Evolutionary conservation across 2,797 vertebrate species (phyloP).

Genomic region (Poecilia wingei): DNA sequence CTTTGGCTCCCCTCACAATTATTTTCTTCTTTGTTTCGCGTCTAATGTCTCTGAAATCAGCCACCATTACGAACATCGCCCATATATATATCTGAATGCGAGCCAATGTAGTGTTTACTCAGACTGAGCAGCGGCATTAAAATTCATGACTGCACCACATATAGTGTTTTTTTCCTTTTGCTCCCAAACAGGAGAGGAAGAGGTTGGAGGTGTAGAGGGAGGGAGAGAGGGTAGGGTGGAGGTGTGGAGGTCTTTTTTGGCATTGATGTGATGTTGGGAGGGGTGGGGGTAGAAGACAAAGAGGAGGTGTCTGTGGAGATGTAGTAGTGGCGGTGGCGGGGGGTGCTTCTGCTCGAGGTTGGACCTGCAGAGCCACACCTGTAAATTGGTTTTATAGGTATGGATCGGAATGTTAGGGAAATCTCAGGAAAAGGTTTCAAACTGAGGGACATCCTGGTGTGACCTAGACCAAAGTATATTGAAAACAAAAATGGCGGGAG

Average conservation of each 20-base stretch:
- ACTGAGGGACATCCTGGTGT: conserved; percentile 32
- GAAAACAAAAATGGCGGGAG: conserved; percentile 16
- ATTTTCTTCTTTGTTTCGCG: conserved; percentile 56
- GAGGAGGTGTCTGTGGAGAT: conserved; percentile 38
- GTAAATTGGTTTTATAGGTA: conserved; percentile 78
- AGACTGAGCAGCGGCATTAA: conserved; percentile 74
- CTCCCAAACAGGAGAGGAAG: conserved; percentile 29
- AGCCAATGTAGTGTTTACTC: conserved; percentile 60
- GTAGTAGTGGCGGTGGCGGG: conserved; percentile 29
- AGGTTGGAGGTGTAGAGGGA: conserved; percentile 50
- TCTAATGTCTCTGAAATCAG: conserved; percentile 31
- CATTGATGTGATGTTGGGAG: conserved; percentile 57
- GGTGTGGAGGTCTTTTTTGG: conserved; percentile 48
- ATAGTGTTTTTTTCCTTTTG: conserved; percentile 35
- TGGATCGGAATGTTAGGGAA: conserved; percentile 28
- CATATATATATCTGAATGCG: conserved; percentile 53
- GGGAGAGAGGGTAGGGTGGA: conserved; percentile 29
- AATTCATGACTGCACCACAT: conserved; percentile 75
- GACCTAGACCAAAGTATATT: conserved; percentile 30
- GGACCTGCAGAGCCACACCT: conserved; percentile 75
- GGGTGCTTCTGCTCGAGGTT: conserved; percentile 79
- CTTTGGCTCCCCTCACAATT: conserved; percentile 49
- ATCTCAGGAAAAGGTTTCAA: conserved; percentile 38
- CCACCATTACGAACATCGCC: conserved; percentile 23
- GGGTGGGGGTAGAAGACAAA: conserved; percentile 25